Evolutionary conservation across 2,113 vertebrate species (phyloP).

Genomic region (Athene cunicularia): DNA sequence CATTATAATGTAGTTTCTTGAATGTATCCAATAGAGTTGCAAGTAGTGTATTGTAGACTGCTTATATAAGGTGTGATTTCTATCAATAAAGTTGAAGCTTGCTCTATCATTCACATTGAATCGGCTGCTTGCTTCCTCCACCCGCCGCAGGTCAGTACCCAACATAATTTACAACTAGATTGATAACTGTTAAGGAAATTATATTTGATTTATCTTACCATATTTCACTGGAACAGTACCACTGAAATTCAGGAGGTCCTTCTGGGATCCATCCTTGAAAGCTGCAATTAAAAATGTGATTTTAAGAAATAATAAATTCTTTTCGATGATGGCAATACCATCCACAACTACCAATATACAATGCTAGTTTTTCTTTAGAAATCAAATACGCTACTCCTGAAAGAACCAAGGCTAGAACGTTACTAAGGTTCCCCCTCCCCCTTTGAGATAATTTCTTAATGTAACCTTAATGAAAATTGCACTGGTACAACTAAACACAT

Average conservation of each 20-base stretch:
- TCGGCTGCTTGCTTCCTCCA: too few species aligned
- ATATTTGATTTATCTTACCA: slow-evolving; percentile 74
- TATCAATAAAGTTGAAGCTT: too few species aligned
- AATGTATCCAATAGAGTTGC: too few species aligned
- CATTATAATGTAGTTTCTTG: too few species aligned
- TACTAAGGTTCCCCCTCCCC: background rate
- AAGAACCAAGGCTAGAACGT: background rate
- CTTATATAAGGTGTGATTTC: too few species aligned
- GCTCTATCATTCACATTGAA: too few species aligned
- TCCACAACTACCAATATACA: background rate
- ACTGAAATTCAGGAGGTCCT: slow-evolving; percentile 89
- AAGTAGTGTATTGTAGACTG: too few species aligned
- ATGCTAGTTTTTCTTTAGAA: background rate
- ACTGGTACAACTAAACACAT: background rate
- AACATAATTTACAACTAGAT: background rate
- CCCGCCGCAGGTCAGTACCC: background rate
- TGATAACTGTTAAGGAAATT: background rate
- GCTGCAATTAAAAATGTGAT: slow-evolving; percentile 73
- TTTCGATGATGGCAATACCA: background rate
- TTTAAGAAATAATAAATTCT: background rate
- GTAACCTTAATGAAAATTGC: background rate
- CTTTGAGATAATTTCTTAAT: background rate
- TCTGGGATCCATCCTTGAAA: slow-evolving; percentile 90
- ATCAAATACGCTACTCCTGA: background rate
- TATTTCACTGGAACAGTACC: slow-evolving; percentile 88